Evolutionary conservation across 2,888 invertebrate species (phyloP).

Genomic region (Hyposoter dolosus): DNA sequence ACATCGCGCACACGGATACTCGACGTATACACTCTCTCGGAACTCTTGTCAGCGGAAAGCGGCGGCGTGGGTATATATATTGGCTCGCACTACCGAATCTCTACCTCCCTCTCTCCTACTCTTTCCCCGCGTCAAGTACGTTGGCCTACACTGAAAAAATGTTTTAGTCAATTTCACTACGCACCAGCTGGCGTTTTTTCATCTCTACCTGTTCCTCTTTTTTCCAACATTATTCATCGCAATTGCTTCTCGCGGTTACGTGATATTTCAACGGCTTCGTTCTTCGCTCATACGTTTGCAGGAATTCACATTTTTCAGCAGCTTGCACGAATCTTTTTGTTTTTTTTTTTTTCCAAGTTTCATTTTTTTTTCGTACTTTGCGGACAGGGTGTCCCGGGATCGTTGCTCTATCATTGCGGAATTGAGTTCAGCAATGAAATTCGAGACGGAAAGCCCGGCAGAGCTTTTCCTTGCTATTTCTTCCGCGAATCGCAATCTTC

Average conservation of each 20-base stretch:
- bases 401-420: background rate
- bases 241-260: background rate
- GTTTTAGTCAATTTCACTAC: slow-evolving; percentile 22
- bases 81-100: slow-evolving; percentile 36
- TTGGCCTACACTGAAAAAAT: slow-evolving; percentile 34
- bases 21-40: slow-evolving; percentile 22
- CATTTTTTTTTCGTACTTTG: background rate
- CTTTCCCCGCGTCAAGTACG: slow-evolving; percentile 24
- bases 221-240: background rate
- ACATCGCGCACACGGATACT: slow-evolving; percentile 73
- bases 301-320: background rate
- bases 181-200: slow-evolving; percentile 13
- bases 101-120: background rate
- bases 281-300: background rate
- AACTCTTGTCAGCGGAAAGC: slow-evolving; percentile 69
- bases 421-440: background rate
- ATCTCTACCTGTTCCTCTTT: background rate
- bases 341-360: background rate
- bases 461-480: background rate
- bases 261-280: background rate
- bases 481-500: background rate
- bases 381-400: background rate
- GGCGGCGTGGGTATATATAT: slow-evolving; percentile 53
- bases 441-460: background rate
- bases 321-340: background rate